Base-by-base conservation (phyloP, 2,797 vertebrate genomes). In the Acanthiza pusilla region DNA sequence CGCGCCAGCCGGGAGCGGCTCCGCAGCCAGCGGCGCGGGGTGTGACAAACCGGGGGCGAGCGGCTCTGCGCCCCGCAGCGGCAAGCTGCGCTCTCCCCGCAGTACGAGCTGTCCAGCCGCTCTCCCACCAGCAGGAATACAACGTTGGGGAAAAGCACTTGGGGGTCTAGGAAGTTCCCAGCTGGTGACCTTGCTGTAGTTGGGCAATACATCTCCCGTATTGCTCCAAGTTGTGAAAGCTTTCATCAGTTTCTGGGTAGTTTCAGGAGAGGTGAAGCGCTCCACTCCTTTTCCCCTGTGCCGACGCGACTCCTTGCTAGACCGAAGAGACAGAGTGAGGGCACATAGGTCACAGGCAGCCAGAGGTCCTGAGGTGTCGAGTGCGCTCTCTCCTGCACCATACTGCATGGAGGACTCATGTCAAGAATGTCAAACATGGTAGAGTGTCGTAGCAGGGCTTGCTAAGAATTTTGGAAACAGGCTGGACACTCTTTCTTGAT, bases 51-150 rank as follows among this genome's bases (percentile, higher is more conserved):
- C 5, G 27, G 9, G 42, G 51, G 30, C 2, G 1, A 30, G 30
- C 51, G 7, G 30, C 32, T 3, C 18, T 1, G 0, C 26, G 0
- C 4, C n/a, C 21, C 11, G 18, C 38, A 9, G 16, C 18, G 1
- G 45, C 17, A 0, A 0, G 4, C 21, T 2, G 3, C 12, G 17
- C 9, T 3, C 3, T 14, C 36, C n/a, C 36, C 38, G 3, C 78
- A 3, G 5, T 3, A n/a, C 5, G 7, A 22, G 4, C 15, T 5
- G 19, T 7, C 20, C 47, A 1, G 22, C 12, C 51, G 0, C 42
- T 21, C 17, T 11, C 22, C 34, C n/a, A 1, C 16, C 54, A 5
- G 16, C 45, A 5, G 57, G n/a, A 10, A 3, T 7, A 5, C 14
- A 5, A 11, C 16, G 8, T 5, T 26, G 5, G 7, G 14, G 6